Conservation (phyloP, 1,140 invertebrate species). For the Listronotus bonariensis region DNA sequence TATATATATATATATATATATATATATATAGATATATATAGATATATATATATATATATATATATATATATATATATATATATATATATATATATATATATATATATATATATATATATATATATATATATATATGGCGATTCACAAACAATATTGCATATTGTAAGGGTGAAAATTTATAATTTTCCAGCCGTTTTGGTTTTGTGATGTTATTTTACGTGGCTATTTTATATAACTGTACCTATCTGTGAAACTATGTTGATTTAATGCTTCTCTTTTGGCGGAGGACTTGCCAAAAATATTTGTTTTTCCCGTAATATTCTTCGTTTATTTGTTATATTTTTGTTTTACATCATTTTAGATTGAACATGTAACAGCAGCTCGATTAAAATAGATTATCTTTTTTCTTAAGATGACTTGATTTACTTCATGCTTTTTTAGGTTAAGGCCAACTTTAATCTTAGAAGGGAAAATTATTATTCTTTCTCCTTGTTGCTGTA, state of each 20-base stretch:
- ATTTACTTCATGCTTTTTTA: conserved; percentile 23
- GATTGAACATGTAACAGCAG: neutral
- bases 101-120: too few relatives aligned
- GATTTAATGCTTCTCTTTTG: neutral
- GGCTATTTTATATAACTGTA: neutral
- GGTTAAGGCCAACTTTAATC: conserved; percentile 23
- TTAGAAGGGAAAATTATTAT: conserved; percentile 15
- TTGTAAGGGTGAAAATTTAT: too few relatives aligned
- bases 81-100: too few relatives aligned
- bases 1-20: too few relatives aligned
- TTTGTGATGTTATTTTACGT: neutral
- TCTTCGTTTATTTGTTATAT: conserved; percentile 17
- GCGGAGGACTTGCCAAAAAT: conserved; percentile 30
- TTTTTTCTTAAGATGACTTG: conserved; percentile 1
- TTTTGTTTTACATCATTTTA: conserved; percentile 3
- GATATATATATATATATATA: too few relatives aligned
- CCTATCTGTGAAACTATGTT: neutral
- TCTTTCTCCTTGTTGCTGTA: neutral
- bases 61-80: too few relatives aligned
- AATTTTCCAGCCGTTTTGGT: too few relatives aligned
- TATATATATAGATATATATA: too few relatives aligned
- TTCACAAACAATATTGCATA: too few relatives aligned
- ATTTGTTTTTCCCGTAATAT: conserved; percentile 26
- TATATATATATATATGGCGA: too few relatives aligned
- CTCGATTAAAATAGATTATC: conserved; percentile 1